Conservation (phyloP, 2,888 invertebrate species). For the Halictus quadricinctus region DNA sequence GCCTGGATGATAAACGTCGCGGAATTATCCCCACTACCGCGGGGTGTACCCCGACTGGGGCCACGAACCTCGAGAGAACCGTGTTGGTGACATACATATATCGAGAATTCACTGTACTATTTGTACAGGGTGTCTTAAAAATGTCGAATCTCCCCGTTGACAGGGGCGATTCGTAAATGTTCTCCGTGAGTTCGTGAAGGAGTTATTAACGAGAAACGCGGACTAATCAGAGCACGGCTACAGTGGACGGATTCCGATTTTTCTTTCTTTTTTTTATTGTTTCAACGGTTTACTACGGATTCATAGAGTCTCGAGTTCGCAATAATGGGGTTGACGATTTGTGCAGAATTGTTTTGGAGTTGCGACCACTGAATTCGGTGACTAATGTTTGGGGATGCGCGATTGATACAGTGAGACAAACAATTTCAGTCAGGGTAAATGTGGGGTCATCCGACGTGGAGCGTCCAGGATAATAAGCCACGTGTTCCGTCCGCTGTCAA, state of each 20-base stretch:
- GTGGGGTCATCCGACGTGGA: not conserved
- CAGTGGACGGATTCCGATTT: not conserved
- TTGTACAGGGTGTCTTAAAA: no score
- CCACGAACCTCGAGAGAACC: no score
- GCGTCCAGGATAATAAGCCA: conserved; percentile 2
- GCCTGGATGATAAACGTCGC: no score
- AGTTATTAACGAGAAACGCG: no score
- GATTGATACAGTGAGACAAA: conserved; percentile 9
- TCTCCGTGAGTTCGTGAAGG: no score
- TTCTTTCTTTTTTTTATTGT: not conserved
- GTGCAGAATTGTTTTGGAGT: not conserved
- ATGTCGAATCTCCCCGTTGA: no score
- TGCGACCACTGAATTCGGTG: not conserved
- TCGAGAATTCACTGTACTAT: no score
- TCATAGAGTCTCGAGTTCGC: not conserved
- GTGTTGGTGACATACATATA: no score
- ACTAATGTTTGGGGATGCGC: conserved; percentile 10
- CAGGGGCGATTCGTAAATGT: no score
- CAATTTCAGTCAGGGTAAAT: conserved; percentile 12
- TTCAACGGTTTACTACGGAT: not conserved
- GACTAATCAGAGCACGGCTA: no score
- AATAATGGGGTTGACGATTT: not conserved
- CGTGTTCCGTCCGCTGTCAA: conserved; percentile 9
- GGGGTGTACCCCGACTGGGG: no score
- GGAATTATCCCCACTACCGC: no score